Evolutionary conservation across 2,797 vertebrate species (phyloP).

Genomic region (Pseudochirops corinnae): DNA sequence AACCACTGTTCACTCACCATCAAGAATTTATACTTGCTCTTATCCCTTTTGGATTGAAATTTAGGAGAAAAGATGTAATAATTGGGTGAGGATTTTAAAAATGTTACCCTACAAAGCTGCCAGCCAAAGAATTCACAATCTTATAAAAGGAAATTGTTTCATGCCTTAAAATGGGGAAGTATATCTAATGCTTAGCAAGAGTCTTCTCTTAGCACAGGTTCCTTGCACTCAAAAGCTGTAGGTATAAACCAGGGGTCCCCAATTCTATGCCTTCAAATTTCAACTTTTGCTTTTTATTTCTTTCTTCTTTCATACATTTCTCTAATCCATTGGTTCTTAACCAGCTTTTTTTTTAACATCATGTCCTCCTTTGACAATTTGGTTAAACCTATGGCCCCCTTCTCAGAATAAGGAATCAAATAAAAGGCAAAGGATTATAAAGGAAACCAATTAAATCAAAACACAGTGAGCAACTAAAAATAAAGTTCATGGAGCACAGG

Average conservation of each 20-base stretch:
- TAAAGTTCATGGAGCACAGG: not conserved
- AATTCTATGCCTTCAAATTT: not conserved
- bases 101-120: conserved; percentile 18
- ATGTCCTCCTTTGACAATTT: not conserved
- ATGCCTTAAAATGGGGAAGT: not conserved
- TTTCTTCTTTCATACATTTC: not conserved
- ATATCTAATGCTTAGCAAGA: not conserved
- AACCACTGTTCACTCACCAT: not conserved
- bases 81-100: not conserved
- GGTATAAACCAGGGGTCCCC: not conserved
- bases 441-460: not conserved
- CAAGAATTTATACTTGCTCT: not conserved
- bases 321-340: not conserved
- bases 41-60: conserved; percentile 5
- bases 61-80: conserved; percentile 17
- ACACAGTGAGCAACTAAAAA: not conserved
- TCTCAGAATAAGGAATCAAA: not conserved
- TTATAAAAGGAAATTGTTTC: not conserved
- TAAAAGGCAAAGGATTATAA: not conserved
- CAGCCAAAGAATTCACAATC: conserved; percentile 35
- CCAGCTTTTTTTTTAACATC: not conserved
- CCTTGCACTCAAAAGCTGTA: not conserved
- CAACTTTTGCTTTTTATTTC: too few species aligned
- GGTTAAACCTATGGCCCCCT: not conserved
- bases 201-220: not conserved